Evolutionary conservation across 2,797 vertebrate genomes (phyloP).

Genomic region (Premnoplex brunnescens): DNA sequence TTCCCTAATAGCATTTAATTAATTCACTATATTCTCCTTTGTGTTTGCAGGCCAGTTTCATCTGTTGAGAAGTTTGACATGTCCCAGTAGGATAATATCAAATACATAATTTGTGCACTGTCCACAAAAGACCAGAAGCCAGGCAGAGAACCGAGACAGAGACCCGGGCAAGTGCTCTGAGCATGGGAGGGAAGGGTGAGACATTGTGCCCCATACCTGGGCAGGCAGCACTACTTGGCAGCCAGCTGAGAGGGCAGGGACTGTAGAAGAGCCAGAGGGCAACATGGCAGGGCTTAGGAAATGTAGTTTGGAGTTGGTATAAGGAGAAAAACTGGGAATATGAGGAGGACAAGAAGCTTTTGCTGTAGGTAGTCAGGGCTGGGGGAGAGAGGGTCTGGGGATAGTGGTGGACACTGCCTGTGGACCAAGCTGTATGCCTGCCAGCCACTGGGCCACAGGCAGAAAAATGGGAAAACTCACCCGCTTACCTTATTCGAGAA

Average conservation of each 20-base stretch:
- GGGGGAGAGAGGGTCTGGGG: not conserved
- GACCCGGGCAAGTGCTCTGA: not conserved
- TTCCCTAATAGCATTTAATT: not conserved
- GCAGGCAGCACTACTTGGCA: not conserved
- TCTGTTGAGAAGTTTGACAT: not conserved
- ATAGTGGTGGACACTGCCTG: rapidly evolving
- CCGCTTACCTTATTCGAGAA: not conserved
- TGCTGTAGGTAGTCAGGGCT: not conserved
- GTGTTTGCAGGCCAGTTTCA: not conserved
- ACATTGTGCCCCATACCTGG: rapidly evolving
- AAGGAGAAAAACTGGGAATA: not conserved
- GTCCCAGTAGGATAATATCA: not conserved
- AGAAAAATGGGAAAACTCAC: not conserved
- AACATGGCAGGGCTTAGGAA: not conserved
- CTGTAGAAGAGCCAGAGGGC: not conserved
- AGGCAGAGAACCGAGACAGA: rapidly evolving
- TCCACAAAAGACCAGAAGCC: not conserved
- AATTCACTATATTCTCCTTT: not conserved
- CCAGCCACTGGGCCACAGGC: rapidly evolving
- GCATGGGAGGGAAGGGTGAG: rapidly evolving
- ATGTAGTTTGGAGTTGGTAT: rapidly evolving
- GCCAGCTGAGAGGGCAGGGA: rapidly evolving
- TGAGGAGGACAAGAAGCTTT: not conserved
- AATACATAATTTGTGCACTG: not conserved
- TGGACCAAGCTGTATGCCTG: not conserved